A percentile compares a stretch with the other conserved stretches of the same genome.
Conservation (phyloP, 2,113 vertebrate species). For the Caloenas nicobarica region DNA sequence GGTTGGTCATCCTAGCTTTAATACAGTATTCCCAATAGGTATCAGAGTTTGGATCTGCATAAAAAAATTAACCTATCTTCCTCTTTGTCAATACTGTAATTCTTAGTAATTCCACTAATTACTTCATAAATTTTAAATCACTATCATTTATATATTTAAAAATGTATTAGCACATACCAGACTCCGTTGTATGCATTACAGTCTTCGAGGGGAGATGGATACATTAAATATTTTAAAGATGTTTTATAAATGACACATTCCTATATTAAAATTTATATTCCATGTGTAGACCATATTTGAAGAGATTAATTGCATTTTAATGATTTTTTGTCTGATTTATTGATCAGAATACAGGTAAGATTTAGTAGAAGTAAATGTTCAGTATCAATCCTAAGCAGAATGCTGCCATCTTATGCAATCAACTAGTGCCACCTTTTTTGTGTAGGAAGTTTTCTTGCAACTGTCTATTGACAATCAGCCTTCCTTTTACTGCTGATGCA, state of each 20-base stretch:
- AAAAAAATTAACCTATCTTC: neutral
- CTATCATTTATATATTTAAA: neutral
- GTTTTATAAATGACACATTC: neutral
- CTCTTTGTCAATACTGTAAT: neutral
- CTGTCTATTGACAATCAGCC: neutral
- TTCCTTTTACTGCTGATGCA: neutral
- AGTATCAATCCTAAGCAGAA: neutral
- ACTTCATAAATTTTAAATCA: neutral
- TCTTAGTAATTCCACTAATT: neutral
- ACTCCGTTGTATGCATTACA: neutral
- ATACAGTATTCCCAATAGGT: neutral
- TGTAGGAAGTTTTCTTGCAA: neutral
- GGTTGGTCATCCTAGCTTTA: neutral
- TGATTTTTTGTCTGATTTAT: neutral
- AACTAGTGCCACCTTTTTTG: neutral
- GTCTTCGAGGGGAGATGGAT: neutral
- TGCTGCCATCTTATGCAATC: neutral
- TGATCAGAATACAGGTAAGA: neutral
- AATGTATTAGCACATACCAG: neutral
- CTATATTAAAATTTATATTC: neutral
- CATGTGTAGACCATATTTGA: neutral
- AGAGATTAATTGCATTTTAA: neutral
- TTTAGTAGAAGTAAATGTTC: neutral
- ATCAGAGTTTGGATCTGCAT: neutral
- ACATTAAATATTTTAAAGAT: neutral